These are phyloP conservation scores for Anguilla anguilla DNA, from an alignment of 2,797 vertebrate species.

Conservation along the genomic window DNA sequence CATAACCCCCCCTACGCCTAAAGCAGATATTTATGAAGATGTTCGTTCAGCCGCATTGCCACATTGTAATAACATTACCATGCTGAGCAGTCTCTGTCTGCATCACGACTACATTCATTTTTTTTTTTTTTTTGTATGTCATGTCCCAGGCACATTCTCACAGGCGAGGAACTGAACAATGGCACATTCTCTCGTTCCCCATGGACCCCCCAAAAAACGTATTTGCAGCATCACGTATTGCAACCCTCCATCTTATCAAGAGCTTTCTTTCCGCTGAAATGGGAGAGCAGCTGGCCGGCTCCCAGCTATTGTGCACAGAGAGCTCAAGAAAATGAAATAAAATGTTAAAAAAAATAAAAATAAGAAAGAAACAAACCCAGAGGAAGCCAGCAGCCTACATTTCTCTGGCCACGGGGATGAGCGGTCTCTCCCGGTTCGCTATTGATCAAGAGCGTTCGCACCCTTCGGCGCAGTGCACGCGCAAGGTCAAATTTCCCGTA, in stretches of 20 bases:
- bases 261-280: constrained; percentile 25
- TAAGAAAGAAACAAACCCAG: constrained; percentile 23
- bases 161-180: constrained; percentile 48
- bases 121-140: constrained; percentile 37
- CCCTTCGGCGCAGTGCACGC: constrained; percentile 17
- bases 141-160: constrained; percentile 36
- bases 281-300: constrained; percentile 36
- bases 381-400: constrained; percentile 21
- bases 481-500: constrained; percentile 36
- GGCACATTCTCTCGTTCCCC: constrained; percentile 50
- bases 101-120: constrained; percentile 62
- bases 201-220: constrained; percentile 48
- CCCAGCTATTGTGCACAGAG: constrained; percentile 43
- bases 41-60: constrained; percentile 66
- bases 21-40: constrained; percentile 79
- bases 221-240: constrained; percentile 46
- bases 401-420: constrained; percentile 25
- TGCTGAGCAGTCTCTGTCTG: constrained; percentile 61
- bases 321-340: constrained; percentile 39
- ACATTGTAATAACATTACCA: constrained; percentile 70
- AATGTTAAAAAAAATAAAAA: constrained; percentile 33
- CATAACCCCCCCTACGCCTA: constrained; percentile 51
- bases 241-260: constrained; percentile 42
- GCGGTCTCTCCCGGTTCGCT: constrained; percentile 34
- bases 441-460: constrained; percentile 35